Evolutionary conservation across 2,797 vertebrate genomes (phyloP).

Genomic region (Podarcis siculus): DNA sequence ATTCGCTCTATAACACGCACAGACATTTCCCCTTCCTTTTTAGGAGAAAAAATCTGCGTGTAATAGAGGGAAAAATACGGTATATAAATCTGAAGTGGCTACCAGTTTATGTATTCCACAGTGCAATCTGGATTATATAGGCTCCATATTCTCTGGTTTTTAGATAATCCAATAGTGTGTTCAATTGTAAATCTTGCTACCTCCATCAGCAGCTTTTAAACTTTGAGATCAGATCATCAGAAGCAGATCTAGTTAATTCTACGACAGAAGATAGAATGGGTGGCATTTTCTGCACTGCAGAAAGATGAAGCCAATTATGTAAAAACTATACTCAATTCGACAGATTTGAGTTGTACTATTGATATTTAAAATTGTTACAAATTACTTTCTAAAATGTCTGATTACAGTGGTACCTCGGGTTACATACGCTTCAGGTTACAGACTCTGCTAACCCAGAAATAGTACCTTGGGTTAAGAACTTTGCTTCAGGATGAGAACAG

Average conservation of each 20-base stretch:
- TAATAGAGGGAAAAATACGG: no score
- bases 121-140: neutral
- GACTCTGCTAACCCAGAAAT: no score
- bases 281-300: neutral
- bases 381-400: conserved; percentile 44
- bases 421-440: no score
- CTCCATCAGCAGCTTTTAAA: neutral
- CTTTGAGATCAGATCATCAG: conserved; percentile 1
- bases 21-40: no score
- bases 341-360: neutral
- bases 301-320: conserved; percentile 34
- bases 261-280: neutral
- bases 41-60: no score
- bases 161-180: neutral
- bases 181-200: neutral
- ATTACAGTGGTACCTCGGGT: neutral
- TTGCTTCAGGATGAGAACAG: no score
- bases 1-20: no score
- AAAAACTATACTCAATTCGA: neutral
- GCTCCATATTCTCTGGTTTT: neutral
- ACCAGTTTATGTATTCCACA: neutral
- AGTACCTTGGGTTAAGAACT: no score
- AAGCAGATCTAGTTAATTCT: neutral
- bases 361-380: neutral
- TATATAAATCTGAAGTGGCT: neutral